A percentile compares a stretch with the other conserved stretches of the same genome.
Conservation (phyloP, 2,113 vertebrate species). For the Circaetus gallicus region DNA sequence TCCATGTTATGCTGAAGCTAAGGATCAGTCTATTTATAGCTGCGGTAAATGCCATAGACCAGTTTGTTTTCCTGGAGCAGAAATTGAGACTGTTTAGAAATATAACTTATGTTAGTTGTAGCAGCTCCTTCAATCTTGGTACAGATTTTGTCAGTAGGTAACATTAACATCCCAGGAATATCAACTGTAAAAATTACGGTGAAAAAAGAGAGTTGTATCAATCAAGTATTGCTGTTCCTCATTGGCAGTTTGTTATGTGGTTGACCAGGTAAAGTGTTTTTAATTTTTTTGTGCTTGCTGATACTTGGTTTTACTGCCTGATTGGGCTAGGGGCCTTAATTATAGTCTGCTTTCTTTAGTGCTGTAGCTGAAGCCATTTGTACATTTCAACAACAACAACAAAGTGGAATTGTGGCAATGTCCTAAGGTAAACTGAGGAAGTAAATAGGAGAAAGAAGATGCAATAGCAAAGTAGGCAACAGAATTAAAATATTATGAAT, state of each 20-base stretch:
- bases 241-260: neutral
- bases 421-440: neutral
- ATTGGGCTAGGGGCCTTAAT: neutral
- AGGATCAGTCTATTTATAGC: neutral
- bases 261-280: neutral
- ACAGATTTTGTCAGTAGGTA: neutral
- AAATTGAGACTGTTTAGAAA: neutral
- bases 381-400: neutral
- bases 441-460: neutral
- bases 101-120: neutral
- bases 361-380: neutral
- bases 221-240: neutral
- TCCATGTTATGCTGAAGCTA: neutral
- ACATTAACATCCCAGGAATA: neutral
- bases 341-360: neutral
- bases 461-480: neutral
- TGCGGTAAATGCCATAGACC: neutral
- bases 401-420: neutral
- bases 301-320: neutral
- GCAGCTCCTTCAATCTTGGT: neutral
- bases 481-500: neutral
- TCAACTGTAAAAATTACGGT: neutral
- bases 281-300: neutral
- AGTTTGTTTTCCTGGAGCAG: conserved; percentile 5
- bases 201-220: neutral